Conservation (phyloP, 2,888 invertebrate genomes). For the Trissoscelio sp. region DNA sequence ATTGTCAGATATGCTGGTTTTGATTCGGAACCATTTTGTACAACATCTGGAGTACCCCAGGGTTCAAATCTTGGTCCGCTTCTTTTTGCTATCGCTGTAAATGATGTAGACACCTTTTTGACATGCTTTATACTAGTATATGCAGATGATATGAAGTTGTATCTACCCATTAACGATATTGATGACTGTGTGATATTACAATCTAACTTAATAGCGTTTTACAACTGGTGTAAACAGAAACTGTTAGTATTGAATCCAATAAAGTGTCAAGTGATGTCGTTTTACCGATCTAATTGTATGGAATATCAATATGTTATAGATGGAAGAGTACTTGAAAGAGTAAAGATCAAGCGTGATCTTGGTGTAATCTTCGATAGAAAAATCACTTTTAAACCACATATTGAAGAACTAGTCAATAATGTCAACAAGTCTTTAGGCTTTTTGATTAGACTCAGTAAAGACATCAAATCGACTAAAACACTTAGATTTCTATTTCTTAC, state of each 20-base stretch:
- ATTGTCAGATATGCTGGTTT: background rate
- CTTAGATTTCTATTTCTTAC: background rate
- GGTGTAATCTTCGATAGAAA: background rate
- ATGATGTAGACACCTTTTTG: background rate
- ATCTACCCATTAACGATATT: background rate
- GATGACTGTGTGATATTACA: background rate
- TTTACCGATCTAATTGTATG: background rate
- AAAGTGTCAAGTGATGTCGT: background rate
- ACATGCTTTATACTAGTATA: background rate
- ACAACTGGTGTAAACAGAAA: background rate
- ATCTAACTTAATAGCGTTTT: background rate
- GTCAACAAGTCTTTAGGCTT: background rate
- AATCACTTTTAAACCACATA: constrained; percentile 3
- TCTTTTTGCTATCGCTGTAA: background rate
- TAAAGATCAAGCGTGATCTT: background rate
- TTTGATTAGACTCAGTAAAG: background rate
- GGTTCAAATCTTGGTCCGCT: constrained; percentile 6
- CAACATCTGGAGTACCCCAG: background rate
- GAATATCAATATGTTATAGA: background rate
- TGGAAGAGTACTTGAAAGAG: background rate
- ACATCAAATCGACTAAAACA: background rate
- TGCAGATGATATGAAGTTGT: constrained; percentile 7
- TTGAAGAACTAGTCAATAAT: background rate
- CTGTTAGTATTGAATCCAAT: background rate
- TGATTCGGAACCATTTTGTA: background rate